A percentile compares a stretch with the other conserved stretches of the same genome.
These are phyloP conservation scores for Falco rusticolus DNA, from an alignment of 2,797 vertebrate species.

Conservation along the genomic window DNA sequence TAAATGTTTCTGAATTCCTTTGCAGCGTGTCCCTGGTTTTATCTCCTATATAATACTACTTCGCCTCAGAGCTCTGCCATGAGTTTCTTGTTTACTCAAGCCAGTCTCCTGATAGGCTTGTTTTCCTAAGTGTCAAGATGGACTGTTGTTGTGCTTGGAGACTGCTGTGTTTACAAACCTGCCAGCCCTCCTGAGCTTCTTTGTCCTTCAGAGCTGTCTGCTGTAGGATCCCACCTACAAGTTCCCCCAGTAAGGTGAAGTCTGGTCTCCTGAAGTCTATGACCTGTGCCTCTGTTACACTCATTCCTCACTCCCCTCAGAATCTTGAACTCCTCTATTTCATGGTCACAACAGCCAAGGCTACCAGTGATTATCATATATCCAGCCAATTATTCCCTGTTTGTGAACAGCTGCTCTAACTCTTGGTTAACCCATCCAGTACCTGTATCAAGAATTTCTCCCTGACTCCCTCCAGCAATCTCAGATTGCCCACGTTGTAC, in stretches of 20 bases:
- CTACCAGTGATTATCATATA: neutral
- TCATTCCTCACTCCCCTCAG: neutral
- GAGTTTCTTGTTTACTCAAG: neutral
- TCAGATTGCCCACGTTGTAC: neutral
- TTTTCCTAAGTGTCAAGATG: neutral
- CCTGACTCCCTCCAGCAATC: neutral
- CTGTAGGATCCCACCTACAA: neutral
- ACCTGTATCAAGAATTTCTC: no score
- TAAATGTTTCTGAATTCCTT: neutral
- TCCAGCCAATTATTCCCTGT: neutral
- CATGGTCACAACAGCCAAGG: neutral
- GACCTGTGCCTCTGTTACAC: neutral
- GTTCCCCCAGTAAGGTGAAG: neutral
- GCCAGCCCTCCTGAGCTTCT: neutral
- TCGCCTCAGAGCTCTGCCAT: neutral
- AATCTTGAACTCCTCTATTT: neutral
- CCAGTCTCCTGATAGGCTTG: neutral
- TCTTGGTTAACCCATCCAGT: neutral
- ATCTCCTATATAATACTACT: neutral
- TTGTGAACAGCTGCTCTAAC: neutral
- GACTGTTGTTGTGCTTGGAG: neutral
- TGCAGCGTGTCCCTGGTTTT: neutral
- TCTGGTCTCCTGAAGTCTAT: neutral
- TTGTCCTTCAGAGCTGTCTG: neutral
- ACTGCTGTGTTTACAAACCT: neutral